phyloP scores from a whole-genome alignment of 2,113 vertebrate genomes.

The Alethe diademata region DNA sequence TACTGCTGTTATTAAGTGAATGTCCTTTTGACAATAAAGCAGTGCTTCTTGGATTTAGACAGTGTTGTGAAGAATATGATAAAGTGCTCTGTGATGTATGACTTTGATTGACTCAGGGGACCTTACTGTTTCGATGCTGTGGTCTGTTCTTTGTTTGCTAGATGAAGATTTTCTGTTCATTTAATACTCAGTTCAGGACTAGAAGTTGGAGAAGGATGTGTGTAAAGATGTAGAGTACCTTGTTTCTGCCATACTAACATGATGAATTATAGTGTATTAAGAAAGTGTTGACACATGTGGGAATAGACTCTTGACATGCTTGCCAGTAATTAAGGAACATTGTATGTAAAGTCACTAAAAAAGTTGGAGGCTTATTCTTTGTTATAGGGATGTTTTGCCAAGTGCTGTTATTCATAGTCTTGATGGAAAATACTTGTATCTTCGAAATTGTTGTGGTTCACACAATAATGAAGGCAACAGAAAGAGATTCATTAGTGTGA shows the following conservation, averaged over 20 bases:
- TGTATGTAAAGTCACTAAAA: constrained; percentile 77
- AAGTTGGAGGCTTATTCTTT: constrained; percentile 69
- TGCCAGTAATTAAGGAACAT: constrained; percentile 79
- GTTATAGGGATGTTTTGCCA: constrained; percentile 67
- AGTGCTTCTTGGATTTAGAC: constrained; percentile 65
- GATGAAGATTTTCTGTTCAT: constrained; percentile 63
- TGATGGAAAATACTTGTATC: constrained; percentile 78
- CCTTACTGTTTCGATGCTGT: constrained; percentile 59
- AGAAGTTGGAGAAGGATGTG: constrained; percentile 65
- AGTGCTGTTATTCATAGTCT: constrained; percentile 73
- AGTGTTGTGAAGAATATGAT: constrained; percentile 60
- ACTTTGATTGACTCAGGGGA: constrained; percentile 66
- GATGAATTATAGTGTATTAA: constrained; percentile 78
- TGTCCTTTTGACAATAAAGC: constrained; percentile 69
- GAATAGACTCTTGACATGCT: constrained; percentile 71
- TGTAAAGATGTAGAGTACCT: constrained; percentile 66
- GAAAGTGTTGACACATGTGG: constrained; percentile 78
- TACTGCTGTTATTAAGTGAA: constrained; percentile 72
- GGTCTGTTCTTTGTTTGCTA: constrained; percentile 70
- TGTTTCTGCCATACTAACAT: constrained; percentile 75
- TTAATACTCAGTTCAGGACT: constrained; percentile 65
- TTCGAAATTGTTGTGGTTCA: constrained; percentile 73
- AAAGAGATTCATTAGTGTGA: constrained; percentile 44
- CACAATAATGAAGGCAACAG: constrained; percentile 58
- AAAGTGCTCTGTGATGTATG: constrained; percentile 69